Evolutionary conservation across 1,140 invertebrate genomes (phyloP).

Genomic region (Eumaeus atala): DNA sequence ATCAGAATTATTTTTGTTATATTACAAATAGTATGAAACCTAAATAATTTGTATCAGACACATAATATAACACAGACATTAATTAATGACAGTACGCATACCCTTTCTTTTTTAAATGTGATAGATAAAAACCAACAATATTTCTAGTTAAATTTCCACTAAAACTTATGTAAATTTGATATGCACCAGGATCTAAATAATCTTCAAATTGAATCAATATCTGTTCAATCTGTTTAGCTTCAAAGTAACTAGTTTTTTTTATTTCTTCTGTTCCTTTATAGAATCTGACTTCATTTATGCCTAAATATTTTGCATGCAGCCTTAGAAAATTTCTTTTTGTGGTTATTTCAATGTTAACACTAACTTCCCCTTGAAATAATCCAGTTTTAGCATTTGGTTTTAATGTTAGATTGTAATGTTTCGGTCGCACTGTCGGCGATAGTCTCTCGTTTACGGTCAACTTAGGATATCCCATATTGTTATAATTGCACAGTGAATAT

Average conservation of each 20-base stretch:
- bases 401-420: slow-evolving; percentile 84
- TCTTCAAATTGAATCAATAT: slow-evolving; percentile 46
- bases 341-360: slow-evolving; percentile 73
- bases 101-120: slow-evolving; percentile 48
- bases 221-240: slow-evolving; percentile 48
- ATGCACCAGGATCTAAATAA: slow-evolving; percentile 36
- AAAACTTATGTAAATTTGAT: slow-evolving; percentile 61
- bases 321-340: slow-evolving; percentile 77
- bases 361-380: slow-evolving; percentile 82
- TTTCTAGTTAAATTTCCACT: slow-evolving; percentile 69
- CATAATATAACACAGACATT: neutral
- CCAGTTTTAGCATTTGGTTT: slow-evolving; percentile 82
- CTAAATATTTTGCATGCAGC: slow-evolving; percentile 81
- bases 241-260: slow-evolving; percentile 37
- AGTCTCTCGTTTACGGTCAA: slow-evolving; percentile 62
- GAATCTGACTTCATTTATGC: slow-evolving; percentile 62
- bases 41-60: neutral
- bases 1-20: neutral
- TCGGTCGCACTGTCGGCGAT: slow-evolving; percentile 79
- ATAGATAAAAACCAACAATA: slow-evolving; percentile 73
- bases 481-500: neutral
- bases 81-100: slow-evolving; percentile 22
- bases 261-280: slow-evolving; percentile 37
- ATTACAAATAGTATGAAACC: slow-evolving; percentile 1
- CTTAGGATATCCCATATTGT: slow-evolving; percentile 38